These are phyloP conservation scores for Myiozetetes cayanensis DNA, from an alignment of 2,113 vertebrate genomes.

Conservation along the genomic window DNA sequence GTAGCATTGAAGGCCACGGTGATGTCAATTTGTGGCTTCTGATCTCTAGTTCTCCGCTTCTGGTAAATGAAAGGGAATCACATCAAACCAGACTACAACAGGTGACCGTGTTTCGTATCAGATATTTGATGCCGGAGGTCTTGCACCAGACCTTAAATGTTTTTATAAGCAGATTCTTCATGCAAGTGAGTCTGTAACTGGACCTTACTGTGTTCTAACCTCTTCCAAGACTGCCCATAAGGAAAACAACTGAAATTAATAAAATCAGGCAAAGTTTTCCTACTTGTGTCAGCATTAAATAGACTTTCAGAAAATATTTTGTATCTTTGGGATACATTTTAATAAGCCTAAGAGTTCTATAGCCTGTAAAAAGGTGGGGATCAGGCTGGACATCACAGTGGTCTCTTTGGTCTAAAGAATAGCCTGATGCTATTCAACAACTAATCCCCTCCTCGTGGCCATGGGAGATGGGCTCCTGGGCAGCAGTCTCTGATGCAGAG, in stretches of 20 bases:
- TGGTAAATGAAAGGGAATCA: neutral
- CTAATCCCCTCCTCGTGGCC: neutral
- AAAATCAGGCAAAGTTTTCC: neutral
- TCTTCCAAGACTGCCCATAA: neutral
- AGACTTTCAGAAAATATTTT: neutral
- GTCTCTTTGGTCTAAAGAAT: neutral
- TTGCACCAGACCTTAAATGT: neutral
- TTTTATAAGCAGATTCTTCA: neutral
- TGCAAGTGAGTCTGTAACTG: neutral
- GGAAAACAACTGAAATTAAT: neutral
- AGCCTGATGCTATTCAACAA: neutral
- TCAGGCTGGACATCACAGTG: fast-evolving
- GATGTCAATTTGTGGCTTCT: neutral
- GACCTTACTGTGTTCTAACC: neutral
- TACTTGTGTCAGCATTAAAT: neutral
- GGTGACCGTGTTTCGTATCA: neutral
- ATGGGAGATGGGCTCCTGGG: neutral
- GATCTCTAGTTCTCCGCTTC: neutral
- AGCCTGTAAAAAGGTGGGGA: neutral
- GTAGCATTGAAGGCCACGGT: neutral
- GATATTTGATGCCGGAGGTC: neutral
- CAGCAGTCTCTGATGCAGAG: neutral
- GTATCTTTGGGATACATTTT: neutral
- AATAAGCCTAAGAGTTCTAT: neutral
- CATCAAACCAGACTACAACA: neutral